Base-by-base conservation (phyloP, 1,140 invertebrate genomes). In the Centruroides sculpturatus region DNA sequence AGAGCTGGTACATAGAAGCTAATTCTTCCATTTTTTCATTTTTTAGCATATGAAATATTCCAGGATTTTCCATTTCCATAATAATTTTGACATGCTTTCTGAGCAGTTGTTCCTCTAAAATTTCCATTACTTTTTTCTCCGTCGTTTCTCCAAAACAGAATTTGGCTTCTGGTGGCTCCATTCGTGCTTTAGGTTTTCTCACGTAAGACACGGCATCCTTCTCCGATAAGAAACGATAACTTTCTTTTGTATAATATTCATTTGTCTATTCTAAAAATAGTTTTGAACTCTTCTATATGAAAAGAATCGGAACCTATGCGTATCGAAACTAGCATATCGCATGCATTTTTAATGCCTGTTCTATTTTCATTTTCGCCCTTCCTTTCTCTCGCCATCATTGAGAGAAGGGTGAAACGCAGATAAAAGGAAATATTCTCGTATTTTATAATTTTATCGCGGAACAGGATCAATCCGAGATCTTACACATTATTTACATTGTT, bases 71-170 rank as follows among this genome's bases (percentile, higher is more conserved):
- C 95, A 99, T 99, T 83, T 97, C 91, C n/a, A 98, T 91, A 70
- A 99, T 95, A n/a, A 93, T 97, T 72, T 94, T 92, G 92, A 99
- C 98, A 76, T 99, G 94, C 71, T 91, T 89, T 71, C 92, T 93
- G 69, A 98, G 98, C 58, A 99, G 79, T 75, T 98, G 94, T 71
- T 95, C 87, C 77, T 99, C 94, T 47, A 99, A 85, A 57, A 99
- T 95, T 74, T 90, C 83, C 11, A 99, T 92, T 69, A 99, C 94
- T 61, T 87, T 81, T 54, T 85, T 82, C 75, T 99, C 95, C 6
- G 96, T 99, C 48, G 86, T 87, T 74, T 94, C 91, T 75, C 99
- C 96, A 50, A 99, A 79, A 80, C 99, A 99, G 75, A 96, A 90
- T 64, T 92, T 92, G 3, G 95, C 94, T 68, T 96, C n/a, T 79